Conservation (phyloP, 1,140 invertebrate species). For the Halesus radiatus region DNA sequence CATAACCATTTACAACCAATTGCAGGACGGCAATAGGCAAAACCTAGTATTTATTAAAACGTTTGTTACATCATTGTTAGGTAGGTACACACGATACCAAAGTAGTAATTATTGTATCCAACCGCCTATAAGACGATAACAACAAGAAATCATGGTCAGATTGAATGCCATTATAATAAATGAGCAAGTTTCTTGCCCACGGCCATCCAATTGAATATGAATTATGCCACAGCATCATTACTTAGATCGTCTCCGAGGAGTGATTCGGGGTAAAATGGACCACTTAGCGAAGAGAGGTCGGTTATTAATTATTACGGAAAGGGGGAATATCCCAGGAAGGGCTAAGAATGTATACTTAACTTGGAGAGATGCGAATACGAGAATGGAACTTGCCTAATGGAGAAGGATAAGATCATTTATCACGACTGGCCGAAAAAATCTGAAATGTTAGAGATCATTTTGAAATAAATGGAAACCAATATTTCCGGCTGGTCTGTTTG, state of each 20-base stretch:
- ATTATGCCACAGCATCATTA: slow-evolving; percentile 22
- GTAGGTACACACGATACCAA: too few species aligned
- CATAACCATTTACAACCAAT: too few species aligned
- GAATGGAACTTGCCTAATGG: slow-evolving; percentile 17
- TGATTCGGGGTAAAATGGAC: slow-evolving; percentile 19
- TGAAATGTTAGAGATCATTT: neutral
- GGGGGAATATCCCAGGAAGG: slow-evolving; percentile 20
- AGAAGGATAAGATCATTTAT: slow-evolving; percentile 15
- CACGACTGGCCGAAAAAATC: slow-evolving; percentile 23
- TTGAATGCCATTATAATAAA: too few species aligned
- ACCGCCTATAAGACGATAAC: too few species aligned
- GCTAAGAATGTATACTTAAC: slow-evolving; percentile 3
- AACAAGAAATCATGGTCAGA: too few species aligned
- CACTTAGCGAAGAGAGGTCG: slow-evolving; percentile 31
- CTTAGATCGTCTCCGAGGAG: slow-evolving; percentile 16
- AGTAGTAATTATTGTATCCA: too few species aligned
- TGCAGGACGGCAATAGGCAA: too few species aligned
- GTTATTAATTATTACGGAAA: slow-evolving; percentile 37
- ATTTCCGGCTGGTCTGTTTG: too few species aligned
- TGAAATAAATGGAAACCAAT: too few species aligned
- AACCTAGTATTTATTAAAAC: too few species aligned
- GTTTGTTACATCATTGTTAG: too few species aligned
- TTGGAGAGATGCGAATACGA: slow-evolving; percentile 11
- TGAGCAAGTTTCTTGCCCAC: neutral
- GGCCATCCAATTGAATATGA: slow-evolving; percentile 1